Evolutionary conservation across 1,140 invertebrate species (phyloP).

Genomic region (Hormaphis cornu): DNA sequence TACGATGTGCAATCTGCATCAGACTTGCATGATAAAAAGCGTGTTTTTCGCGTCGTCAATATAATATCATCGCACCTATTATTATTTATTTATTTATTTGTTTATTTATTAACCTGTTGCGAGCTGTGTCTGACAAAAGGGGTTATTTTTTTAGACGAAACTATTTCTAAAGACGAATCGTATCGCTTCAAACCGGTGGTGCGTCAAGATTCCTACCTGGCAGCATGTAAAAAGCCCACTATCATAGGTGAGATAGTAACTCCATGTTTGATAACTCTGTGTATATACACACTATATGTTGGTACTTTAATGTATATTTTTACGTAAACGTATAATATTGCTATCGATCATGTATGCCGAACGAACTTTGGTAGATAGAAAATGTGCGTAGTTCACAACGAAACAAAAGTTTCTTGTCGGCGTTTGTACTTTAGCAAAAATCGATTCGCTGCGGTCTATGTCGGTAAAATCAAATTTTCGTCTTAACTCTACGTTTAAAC

Average conservation of each 20-base stretch:
- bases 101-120: neutral
- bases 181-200: conserved; percentile 42
- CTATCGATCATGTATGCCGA: no score
- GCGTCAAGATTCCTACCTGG: conserved; percentile 46
- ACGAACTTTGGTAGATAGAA: no score
- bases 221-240: conserved; percentile 42
- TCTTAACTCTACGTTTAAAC: no score
- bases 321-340: neutral
- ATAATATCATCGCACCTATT: neutral
- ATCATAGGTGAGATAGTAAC: conserved; percentile 23
- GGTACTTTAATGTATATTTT: neutral
- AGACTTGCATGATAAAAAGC: neutral
- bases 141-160: conserved; percentile 21
- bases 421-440: no score
- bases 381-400: no score
- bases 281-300: no score
- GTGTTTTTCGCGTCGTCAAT: neutral
- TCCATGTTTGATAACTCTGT: neutral
- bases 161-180: conserved; percentile 35
- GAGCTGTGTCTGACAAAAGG: neutral
- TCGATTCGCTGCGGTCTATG: no score
- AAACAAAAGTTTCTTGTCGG: no score
- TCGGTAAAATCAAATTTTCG: no score
- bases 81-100: neutral
- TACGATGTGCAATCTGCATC: no score